A percentile compares a stretch with the other conserved stretches of the same genome.
These are phyloP conservation scores for Etia nguti DNA, from an alignment of 2,113 vertebrate genomes.

Conservation along the genomic window DNA sequence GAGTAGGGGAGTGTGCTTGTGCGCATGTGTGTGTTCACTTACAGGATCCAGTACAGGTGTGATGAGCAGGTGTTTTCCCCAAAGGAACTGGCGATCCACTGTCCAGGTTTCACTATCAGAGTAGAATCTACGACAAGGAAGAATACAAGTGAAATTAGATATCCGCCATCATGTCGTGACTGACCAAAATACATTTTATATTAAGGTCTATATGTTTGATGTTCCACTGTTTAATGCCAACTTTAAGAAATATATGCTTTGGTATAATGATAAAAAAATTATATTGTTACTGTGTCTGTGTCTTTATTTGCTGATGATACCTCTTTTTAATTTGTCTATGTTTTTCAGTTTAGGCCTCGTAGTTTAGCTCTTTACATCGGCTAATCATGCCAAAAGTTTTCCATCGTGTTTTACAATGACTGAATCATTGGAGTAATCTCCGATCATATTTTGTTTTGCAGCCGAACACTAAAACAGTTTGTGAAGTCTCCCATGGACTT, in stretches of 20 bases:
- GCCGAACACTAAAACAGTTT: no score
- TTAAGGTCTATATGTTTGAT: background rate
- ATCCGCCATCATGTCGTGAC: background rate
- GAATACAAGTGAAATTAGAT: background rate
- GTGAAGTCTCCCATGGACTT: background rate
- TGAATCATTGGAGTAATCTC: background rate
- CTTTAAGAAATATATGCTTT: background rate
- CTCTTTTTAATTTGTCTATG: background rate
- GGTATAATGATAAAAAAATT: background rate
- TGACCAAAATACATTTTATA: background rate
- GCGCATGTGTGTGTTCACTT: constrained; percentile 7
- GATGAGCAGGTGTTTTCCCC: constrained; percentile 91
- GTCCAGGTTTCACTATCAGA: constrained; percentile 77
- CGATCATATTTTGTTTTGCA: background rate
- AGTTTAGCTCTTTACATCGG: background rate
- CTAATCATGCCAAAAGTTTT: background rate
- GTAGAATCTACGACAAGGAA: constrained; percentile 78
- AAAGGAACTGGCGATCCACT: constrained; percentile 85
- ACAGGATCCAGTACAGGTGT: constrained; percentile 86
- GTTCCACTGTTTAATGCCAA: background rate
- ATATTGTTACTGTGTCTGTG: background rate
- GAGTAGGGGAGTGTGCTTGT: background rate
- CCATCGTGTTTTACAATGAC: background rate
- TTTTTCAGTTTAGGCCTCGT: background rate
- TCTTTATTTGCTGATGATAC: background rate